phyloP scores from a whole-genome alignment of 2,797 vertebrate species.

The Amblyraja radiata region DNA sequence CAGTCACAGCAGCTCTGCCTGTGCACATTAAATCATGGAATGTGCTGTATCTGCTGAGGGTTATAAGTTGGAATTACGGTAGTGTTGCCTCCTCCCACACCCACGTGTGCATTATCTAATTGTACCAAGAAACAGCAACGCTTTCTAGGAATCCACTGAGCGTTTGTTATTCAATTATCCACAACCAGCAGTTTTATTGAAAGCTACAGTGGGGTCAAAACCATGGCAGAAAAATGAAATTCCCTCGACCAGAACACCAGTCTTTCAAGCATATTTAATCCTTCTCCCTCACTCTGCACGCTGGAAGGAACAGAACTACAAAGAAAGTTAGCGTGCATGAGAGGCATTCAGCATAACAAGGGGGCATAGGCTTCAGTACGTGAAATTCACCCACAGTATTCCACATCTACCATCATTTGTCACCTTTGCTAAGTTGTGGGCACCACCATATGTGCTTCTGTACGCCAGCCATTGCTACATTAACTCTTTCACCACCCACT shows the following conservation, averaged over 20 bases:
- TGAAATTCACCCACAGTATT: neutral
- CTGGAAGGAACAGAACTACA: neutral
- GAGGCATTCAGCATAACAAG: constrained; percentile 4
- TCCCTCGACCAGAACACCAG: neutral
- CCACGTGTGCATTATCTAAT: neutral
- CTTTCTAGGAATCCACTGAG: constrained; percentile 29
- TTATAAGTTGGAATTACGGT: neutral
- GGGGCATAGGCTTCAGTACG: neutral
- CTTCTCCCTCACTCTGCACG: neutral
- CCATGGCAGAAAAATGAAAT: neutral
- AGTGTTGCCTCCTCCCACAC: neutral
- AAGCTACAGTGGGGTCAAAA: neutral
- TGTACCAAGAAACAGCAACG: constrained; percentile 21
- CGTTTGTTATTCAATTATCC: constrained; percentile 21
- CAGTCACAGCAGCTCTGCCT: neutral
- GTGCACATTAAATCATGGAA: too few species aligned
- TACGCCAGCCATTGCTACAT: neutral
- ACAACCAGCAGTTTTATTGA: neutral
- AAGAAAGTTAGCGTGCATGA: constrained; percentile 1
- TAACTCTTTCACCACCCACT: neutral
- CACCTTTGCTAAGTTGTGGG: neutral
- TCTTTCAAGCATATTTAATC: neutral
- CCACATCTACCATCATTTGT: neutral
- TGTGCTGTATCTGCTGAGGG: neutral
- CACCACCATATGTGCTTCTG: neutral